These are phyloP conservation scores for Microctenopoma steveboyesi DNA, from an alignment of 2,797 vertebrate species.

Conservation along the genomic window DNA sequence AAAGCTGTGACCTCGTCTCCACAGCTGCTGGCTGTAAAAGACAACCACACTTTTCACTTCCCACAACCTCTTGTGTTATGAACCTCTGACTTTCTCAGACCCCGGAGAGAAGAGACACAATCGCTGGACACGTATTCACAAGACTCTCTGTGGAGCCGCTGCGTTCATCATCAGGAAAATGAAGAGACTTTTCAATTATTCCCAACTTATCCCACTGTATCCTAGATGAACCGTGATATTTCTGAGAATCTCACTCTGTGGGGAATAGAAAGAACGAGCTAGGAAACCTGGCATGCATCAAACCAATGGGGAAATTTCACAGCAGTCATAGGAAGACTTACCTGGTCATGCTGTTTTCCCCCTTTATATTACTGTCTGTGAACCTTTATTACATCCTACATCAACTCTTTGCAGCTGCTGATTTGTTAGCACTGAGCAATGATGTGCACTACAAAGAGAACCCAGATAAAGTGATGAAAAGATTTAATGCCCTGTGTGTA, in stretches of 20 bases:
- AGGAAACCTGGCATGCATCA: slow-evolving; percentile 13
- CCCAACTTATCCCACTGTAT: slow-evolving; percentile 3
- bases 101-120: slow-evolving; percentile 50
- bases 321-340: slow-evolving; percentile 14
- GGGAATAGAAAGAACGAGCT: slow-evolving; percentile 6
- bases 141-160: background rate
- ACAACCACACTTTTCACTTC: slow-evolving; percentile 54
- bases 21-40: slow-evolving; percentile 26
- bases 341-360: slow-evolving; percentile 37
- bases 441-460: slow-evolving; percentile 45
- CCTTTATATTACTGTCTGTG: slow-evolving; percentile 42
- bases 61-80: slow-evolving; percentile 59
- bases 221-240: slow-evolving; percentile 5
- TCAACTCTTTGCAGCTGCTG: slow-evolving; percentile 27
- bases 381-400: slow-evolving; percentile 58
- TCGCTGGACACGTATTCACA: background rate
- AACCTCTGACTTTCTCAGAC: slow-evolving; percentile 45
- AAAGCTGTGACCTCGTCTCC: slow-evolving; percentile 49
- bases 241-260: slow-evolving; percentile 10
- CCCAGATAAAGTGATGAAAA: slow-evolving; percentile 20
- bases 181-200: background rate
- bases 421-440: slow-evolving; percentile 18
- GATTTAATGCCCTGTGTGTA: slow-evolving; percentile 41
- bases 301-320: slow-evolving; percentile 9
- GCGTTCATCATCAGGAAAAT: background rate